phyloP scores from a whole-genome alignment of 2,888 invertebrate species.

The Abrostola tripartita region DNA sequence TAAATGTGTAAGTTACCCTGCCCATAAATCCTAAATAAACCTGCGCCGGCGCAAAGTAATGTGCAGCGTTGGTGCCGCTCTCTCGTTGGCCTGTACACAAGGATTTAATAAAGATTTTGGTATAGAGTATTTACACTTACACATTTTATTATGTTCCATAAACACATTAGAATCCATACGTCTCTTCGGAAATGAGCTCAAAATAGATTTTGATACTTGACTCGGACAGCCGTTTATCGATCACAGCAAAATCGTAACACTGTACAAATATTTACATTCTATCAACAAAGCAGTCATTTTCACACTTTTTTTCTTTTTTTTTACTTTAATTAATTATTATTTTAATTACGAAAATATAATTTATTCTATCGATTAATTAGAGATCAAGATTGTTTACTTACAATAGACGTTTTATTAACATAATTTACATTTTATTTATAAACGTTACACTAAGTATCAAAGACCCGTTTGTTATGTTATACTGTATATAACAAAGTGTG shows the following conservation, averaged over 20 bases:
- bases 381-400: constrained; percentile 80
- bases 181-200: neutral
- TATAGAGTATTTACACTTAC: too few relatives aligned
- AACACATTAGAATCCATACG: neutral
- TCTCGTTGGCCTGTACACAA: too few relatives aligned
- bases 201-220: constrained; percentile 8
- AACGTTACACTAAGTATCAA: constrained; percentile 70
- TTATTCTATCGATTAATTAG: constrained; percentile 78
- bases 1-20: too few relatives aligned
- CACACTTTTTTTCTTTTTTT: constrained; percentile 60
- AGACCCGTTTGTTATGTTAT: constrained; percentile 69
- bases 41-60: too few relatives aligned
- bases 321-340: constrained; percentile 54
- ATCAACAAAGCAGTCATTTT: constrained; percentile 75
- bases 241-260: constrained; percentile 80
- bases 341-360: constrained; percentile 84
- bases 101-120: too few relatives aligned
- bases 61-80: too few relatives aligned
- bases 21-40: too few relatives aligned
- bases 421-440: constrained; percentile 60
- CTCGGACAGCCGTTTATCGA: constrained; percentile 44
- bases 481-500: constrained; percentile 58
- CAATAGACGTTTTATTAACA: constrained; percentile 63
- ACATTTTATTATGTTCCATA: too few relatives aligned
- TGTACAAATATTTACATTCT: constrained; percentile 79